These are phyloP conservation scores for Latrodectus elegans DNA, from an alignment of 2,888 invertebrate species.

Conservation along the genomic window DNA sequence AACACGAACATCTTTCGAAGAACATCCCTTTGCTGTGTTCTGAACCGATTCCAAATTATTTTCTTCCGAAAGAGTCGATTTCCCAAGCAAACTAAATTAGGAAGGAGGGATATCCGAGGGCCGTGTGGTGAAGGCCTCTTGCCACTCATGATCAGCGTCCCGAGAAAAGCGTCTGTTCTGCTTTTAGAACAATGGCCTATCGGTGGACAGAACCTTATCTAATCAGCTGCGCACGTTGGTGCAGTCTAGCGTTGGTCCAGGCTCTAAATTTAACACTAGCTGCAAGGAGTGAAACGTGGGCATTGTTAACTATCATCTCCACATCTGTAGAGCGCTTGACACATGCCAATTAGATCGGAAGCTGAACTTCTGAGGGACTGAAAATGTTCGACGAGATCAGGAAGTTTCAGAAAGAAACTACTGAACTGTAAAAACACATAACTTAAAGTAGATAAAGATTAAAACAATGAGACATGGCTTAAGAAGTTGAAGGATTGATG, in stretches of 20 bases:
- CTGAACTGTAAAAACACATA: conserved; percentile 25
- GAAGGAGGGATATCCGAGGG: neutral
- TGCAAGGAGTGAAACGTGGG: conserved; percentile 8
- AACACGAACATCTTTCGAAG: too few species aligned
- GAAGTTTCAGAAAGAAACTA: conserved; percentile 15
- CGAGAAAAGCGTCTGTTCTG: conserved; percentile 1
- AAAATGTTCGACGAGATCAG: conserved; percentile 1
- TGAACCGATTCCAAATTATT: too few species aligned
- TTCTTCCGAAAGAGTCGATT: too few species aligned
- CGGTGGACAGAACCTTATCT: conserved; percentile 21
- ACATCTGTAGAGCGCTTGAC: conserved; percentile 31
- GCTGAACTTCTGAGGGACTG: conserved; percentile 6
- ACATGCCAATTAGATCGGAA: conserved; percentile 57
- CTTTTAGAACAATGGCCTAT: conserved; percentile 23
- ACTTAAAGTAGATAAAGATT: conserved; percentile 2
- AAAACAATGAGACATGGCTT: neutral
- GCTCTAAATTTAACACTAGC: conserved; percentile 42
- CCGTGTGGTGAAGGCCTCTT: neutral
- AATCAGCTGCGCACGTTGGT: conserved; percentile 43
- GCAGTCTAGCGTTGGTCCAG: conserved; percentile 17
- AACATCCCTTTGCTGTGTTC: too few species aligned
- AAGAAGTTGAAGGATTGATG: too few species aligned
- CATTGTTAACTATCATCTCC: conserved; percentile 19
- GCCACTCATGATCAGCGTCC: neutral
- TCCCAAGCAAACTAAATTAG: neutral